Percentiles rank a stretch among this genome's conserved stretches.
Conservation (phyloP, 2,113 vertebrate species). For the Pomatostomus ruficeps region DNA sequence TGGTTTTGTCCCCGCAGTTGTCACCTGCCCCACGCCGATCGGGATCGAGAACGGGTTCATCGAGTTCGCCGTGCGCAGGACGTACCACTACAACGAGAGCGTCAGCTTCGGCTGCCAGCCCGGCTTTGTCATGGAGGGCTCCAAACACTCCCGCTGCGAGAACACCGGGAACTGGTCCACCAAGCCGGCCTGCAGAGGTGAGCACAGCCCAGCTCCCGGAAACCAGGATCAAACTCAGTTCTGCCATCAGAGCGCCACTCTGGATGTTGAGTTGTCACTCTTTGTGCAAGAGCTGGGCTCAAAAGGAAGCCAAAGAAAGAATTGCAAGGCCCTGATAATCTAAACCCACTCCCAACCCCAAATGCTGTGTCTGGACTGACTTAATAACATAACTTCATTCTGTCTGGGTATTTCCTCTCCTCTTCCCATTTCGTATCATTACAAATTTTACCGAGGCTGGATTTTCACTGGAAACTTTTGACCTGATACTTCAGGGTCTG, state of each 20-base stretch:
- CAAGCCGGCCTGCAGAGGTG: constrained; percentile 83
- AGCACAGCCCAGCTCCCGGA: neutral
- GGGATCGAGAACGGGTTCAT: constrained; percentile 81
- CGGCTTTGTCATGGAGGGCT: constrained; percentile 75
- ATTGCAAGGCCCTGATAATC: neutral
- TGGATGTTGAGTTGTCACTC: neutral
- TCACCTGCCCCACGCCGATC: constrained; percentile 78
- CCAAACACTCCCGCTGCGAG: constrained; percentile 72
- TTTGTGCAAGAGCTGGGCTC: neutral
- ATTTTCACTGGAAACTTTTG: neutral
- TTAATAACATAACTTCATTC: neutral
- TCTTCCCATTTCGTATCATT: neutral
- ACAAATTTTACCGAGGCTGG: neutral
- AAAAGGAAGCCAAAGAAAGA: neutral
- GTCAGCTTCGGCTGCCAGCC: constrained; percentile 82
- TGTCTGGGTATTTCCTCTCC: neutral
- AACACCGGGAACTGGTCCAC: constrained; percentile 83
- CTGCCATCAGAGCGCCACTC: neutral
- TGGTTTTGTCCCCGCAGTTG: constrained; percentile 65
- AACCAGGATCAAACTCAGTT: rapidly evolving
- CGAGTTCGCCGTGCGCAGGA: constrained; percentile 73
- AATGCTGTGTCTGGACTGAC: neutral
- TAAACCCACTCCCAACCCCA: neutral
- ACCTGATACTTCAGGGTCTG: neutral
- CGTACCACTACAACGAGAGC: constrained; percentile 78